Base-by-base conservation (phyloP, 1,140 invertebrate genomes). In the Triops cancriformis region DNA sequence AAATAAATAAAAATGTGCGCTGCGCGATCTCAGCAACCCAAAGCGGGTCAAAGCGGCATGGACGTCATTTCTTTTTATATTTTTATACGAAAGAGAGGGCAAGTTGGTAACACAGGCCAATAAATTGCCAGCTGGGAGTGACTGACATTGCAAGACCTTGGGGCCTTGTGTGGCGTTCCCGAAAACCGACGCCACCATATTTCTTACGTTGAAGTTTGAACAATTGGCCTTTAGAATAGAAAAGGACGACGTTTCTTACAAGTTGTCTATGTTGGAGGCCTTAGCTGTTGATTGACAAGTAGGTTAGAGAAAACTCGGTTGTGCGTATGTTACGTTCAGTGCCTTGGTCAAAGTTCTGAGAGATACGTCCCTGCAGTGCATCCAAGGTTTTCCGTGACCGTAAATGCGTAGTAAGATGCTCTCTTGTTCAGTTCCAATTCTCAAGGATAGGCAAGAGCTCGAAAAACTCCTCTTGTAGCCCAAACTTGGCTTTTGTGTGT, bases 51-150 rank as follows among this genome's bases (percentile, higher is more conserved):
- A 7, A 37, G 7, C 7, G 31, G 31, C 31, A 37, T 14, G 51
- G 51, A 64, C 51, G 51, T 64, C 51, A 64, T 23, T 64, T 64
- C 51, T 64, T 64, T 64, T 18, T 64, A 64, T 37, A 37, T 37
- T 37, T 37, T 37, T 37, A 37, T 37, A 37, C 7, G 31, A 2
- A 37, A 37, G 31, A 37, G 31, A 64, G 51, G 51, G 51, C 14
- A 7, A 64, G 51, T 64, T 64, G 14, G 51, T 23, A 64, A 64
- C 51, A 64, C 51, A 14, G 51, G 14, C 14, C 18, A 64, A 4
- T 64, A 23, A 64, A 64, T 64, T 64, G 51, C 51, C 51, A 64
- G 51, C 51, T 64, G 51, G n/a, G 51, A 64, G 51, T 64, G n/a
- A 64, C n/a, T 64, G n/a, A 64, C 51, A 64, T 64, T 64, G 51